phyloP scores from a whole-genome alignment of 2,797 vertebrate species.

The Crocodylus rhombifer region DNA sequence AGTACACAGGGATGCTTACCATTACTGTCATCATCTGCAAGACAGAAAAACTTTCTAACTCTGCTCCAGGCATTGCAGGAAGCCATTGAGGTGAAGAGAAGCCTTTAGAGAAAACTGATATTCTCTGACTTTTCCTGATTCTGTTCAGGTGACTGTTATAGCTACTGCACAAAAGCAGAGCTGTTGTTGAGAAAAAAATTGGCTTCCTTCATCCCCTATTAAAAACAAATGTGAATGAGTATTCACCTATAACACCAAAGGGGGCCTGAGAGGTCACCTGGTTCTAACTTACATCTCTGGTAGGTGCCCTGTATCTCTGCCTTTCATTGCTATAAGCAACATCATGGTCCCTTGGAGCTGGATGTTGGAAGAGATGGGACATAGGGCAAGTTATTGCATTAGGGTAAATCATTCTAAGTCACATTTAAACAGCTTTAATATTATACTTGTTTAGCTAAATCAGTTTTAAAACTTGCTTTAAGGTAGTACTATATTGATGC shows the following conservation, averaged over 20 bases:
- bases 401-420: background rate
- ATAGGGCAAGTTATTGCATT: background rate
- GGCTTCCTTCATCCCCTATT: background rate
- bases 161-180: background rate
- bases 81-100: background rate
- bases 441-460: accelerated
- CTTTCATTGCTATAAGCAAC: accelerated
- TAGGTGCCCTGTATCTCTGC: background rate
- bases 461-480: background rate
- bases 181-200: background rate
- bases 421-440: background rate
- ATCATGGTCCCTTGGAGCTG: background rate
- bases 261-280: background rate
- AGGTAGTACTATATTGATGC: background rate
- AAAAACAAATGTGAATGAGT: background rate
- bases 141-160: background rate
- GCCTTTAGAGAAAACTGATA: background rate
- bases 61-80: background rate
- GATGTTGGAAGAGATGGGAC: background rate
- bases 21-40: background rate
- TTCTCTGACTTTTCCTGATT: background rate
- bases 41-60: background rate
- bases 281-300: background rate
- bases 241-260: background rate
- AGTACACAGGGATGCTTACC: background rate